These are phyloP conservation scores for Euzetes globulus DNA, from an alignment of 2,888 invertebrate genomes.

Conservation along the genomic window DNA sequence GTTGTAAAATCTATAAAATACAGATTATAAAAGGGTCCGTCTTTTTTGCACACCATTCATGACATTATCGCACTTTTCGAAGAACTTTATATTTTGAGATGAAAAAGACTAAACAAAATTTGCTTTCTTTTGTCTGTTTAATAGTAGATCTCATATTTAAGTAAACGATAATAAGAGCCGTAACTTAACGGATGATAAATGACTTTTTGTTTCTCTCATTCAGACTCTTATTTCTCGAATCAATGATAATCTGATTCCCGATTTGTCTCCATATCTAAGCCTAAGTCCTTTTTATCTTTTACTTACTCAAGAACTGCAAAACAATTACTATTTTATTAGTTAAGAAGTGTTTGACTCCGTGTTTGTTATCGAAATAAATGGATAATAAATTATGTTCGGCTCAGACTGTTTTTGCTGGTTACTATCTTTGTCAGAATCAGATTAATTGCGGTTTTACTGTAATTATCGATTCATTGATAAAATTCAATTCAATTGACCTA, in stretches of 20 bases:
- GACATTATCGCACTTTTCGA: too few species aligned
- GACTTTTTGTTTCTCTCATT: neutral
- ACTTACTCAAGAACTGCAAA: neutral
- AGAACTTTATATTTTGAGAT: too few species aligned
- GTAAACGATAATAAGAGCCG: neutral
- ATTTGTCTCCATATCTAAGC: neutral
- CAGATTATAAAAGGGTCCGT: too few species aligned
- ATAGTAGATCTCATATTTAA: neutral
- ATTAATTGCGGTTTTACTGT: neutral
- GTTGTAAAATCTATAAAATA: too few species aligned
- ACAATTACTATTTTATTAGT: neutral
- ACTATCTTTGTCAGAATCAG: neutral
- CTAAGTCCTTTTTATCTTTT: neutral
- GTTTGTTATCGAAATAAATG: too few species aligned
- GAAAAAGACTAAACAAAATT: too few species aligned
- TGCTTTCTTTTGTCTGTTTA: too few species aligned
- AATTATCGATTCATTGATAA: neutral
- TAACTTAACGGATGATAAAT: constrained; percentile 16
- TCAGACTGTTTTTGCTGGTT: too few species aligned
- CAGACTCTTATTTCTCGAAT: neutral
- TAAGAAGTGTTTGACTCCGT: too few species aligned
- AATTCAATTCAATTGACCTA: constrained; percentile 3
- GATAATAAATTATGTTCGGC: too few species aligned
- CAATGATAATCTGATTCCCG: constrained; percentile 1
- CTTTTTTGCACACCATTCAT: too few species aligned